Base-by-base conservation (phyloP, 2,888 invertebrate species). In the Ormyrus thymus region DNA sequence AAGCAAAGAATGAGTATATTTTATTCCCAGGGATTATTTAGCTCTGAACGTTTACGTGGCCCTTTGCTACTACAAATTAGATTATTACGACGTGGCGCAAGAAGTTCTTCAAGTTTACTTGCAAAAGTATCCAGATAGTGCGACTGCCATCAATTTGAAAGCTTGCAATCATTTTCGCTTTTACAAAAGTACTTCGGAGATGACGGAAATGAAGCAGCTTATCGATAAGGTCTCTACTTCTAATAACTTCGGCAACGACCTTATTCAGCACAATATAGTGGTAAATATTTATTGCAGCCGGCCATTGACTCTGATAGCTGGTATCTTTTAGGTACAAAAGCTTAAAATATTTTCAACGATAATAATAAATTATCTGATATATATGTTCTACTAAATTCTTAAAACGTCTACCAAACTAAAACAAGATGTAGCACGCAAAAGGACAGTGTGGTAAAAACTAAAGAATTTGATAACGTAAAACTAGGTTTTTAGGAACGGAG, bases 31-130 rank as follows among this genome's bases (percentile, higher is more conserved):
- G 84, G 96, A 96, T 73, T 97, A 94, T 90, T 92, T 98, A 88
- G 99, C 99, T 0, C 90, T 99, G 79, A 98, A 99, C 90, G 97
- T 99, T 5, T 99, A 99, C 90, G 95, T 99, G 77, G 99, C 98
- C 0, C 91, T 99, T 13, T 99, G 99, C 88, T 99, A 99, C 91
- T 99, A 99, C 91, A 99, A 99, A 90, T 91, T 99, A 86, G 99
- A 99, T 90, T 99, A 98, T 90, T 99, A 98, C 88, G 99, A 99
- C 90, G 98, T 98, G 65, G 98, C 98, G 0, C 98, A 98, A 90
- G 98, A 98, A 91, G 97, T 98, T n/a, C 92, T 98, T 11, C 96
- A 96, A 43, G 94, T 97, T 43, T 99, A 99, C 90, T 91, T 99
- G 71, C 95, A 96, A 80, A 95, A 96, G 87, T 95, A 95, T 90